phyloP scores from a whole-genome alignment of 2,888 invertebrate species.

The Stenotaenia linearis region DNA sequence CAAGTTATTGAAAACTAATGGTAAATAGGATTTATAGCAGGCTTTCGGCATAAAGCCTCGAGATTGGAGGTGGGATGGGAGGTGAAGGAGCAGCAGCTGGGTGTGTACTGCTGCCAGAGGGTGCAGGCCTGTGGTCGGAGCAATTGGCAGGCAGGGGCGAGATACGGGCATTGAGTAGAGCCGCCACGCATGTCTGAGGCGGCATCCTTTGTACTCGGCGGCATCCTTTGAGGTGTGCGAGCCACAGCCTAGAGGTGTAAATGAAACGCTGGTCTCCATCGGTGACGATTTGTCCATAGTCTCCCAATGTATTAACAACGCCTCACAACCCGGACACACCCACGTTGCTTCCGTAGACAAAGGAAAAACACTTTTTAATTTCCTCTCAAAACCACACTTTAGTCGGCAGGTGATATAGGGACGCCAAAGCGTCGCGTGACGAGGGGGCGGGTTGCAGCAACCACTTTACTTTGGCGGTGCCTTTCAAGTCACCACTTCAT shows the following conservation, averaged over 20 bases:
- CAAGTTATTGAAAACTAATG: background rate
- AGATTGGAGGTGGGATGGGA: background rate
- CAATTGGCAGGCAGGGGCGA: conserved; percentile 31
- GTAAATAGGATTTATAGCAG: background rate
- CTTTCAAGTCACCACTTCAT: conserved; percentile 19
- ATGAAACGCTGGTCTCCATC: conserved; percentile 29
- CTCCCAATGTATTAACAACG: background rate
- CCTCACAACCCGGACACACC: background rate
- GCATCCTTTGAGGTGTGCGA: conserved; percentile 29
- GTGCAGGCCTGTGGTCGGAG: conserved; percentile 28
- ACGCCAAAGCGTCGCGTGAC: background rate
- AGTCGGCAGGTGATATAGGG: background rate
- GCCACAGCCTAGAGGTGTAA: conserved; percentile 30
- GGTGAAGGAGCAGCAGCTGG: background rate
- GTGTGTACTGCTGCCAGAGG: conserved; percentile 24
- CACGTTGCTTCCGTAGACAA: conserved; percentile 12
- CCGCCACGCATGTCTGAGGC: conserved; percentile 30
- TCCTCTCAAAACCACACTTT: conserved; percentile 4
- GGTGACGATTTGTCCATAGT: conserved; percentile 19
- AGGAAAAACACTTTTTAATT: conserved; percentile 19
- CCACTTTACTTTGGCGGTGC: conserved; percentile 12
- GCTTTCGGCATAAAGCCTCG: background rate
- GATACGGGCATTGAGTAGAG: conserved; percentile 27
- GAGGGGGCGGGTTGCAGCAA: conserved; percentile 3
- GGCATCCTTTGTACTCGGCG: conserved; percentile 29